Conservation (phyloP, 2,888 invertebrate species). For the Lymantria dispar region DNA sequence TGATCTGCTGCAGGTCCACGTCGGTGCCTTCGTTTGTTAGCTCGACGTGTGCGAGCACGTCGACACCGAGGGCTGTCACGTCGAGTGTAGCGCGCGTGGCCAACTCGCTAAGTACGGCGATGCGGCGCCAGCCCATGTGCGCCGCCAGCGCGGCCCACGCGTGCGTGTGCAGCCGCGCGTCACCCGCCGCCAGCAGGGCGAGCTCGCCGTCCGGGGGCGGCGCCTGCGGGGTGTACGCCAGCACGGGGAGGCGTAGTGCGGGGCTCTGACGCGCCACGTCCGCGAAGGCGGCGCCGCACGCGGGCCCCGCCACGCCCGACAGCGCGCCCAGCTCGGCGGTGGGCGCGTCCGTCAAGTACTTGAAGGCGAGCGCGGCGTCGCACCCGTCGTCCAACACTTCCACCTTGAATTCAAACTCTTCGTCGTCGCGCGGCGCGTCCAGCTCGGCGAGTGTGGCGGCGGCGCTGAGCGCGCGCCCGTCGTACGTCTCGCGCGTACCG, state of each 20-base stretch:
- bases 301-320: slow-evolving; percentile 62
- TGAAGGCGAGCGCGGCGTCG: slow-evolving; percentile 54
- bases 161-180: slow-evolving; percentile 35
- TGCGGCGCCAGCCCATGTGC: slow-evolving; percentile 52
- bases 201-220: slow-evolving; percentile 32
- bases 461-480: slow-evolving; percentile 44
- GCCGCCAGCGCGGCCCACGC: slow-evolving; percentile 43
- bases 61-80: slow-evolving; percentile 42
- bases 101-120: slow-evolving; percentile 55
- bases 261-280: slow-evolving; percentile 59
- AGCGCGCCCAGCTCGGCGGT: slow-evolving; percentile 58
- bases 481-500: slow-evolving; percentile 42
- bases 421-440: slow-evolving; percentile 27
- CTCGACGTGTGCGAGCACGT: slow-evolving; percentile 51
- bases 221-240: slow-evolving; percentile 60
- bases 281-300: slow-evolving; percentile 61
- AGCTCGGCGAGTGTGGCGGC: slow-evolving; percentile 60
- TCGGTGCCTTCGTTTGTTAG: slow-evolving; percentile 57
- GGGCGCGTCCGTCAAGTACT: slow-evolving; percentile 58
- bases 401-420: slow-evolving; percentile 45
- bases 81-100: slow-evolving; percentile 49
- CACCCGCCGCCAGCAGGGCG: slow-evolving; percentile 50
- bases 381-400: slow-evolving; percentile 60
- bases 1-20: slow-evolving; percentile 37
- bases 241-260: slow-evolving; percentile 53